Percentiles rank a stretch among this genome's conserved stretches.
Evolutionary conservation across 1,140 invertebrate species (phyloP).

Genomic region (Zaprionus davidi): DNA sequence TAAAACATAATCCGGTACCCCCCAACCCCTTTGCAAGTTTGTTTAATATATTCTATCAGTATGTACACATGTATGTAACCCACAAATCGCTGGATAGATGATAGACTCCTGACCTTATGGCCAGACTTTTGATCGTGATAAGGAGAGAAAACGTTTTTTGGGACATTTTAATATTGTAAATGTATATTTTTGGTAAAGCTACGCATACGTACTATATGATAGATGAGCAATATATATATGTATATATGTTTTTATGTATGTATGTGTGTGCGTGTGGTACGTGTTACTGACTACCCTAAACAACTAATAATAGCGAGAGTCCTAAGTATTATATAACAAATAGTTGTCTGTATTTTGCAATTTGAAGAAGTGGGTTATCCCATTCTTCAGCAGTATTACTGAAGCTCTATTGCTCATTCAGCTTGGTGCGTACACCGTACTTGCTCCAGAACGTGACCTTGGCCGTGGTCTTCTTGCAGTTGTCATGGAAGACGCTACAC

Average conservation of each 20-base stretch:
- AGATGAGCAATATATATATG: neutral
- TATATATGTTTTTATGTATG: slow-evolving; percentile 13
- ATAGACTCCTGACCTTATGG: neutral
- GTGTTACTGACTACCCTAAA: slow-evolving; percentile 32
- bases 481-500: slow-evolving; percentile 96
- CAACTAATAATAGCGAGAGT: slow-evolving; percentile 61
- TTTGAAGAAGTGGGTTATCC: neutral
- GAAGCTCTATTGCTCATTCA: slow-evolving; percentile 57
- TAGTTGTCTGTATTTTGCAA: slow-evolving; percentile 16
- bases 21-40: neutral
- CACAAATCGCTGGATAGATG: neutral
- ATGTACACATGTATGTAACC: neutral
- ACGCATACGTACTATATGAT: slow-evolving; percentile 24
- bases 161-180: neutral
- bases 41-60: neutral
- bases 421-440: slow-evolving; percentile 74
- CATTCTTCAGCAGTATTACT: neutral
- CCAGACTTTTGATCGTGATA: neutral
- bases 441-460: slow-evolving; percentile 91
- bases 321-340: slow-evolving; percentile 61
- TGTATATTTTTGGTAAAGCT: slow-evolving; percentile 64
- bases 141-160: slow-evolving; percentile 1
- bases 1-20: neutral
- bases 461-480: slow-evolving; percentile 89
- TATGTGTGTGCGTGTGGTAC: slow-evolving; percentile 14